A percentile compares a stretch with the other conserved stretches of the same genome.
Evolutionary conservation across 2,113 vertebrate genomes (phyloP).

Genomic region (Vidua chalybeata): DNA sequence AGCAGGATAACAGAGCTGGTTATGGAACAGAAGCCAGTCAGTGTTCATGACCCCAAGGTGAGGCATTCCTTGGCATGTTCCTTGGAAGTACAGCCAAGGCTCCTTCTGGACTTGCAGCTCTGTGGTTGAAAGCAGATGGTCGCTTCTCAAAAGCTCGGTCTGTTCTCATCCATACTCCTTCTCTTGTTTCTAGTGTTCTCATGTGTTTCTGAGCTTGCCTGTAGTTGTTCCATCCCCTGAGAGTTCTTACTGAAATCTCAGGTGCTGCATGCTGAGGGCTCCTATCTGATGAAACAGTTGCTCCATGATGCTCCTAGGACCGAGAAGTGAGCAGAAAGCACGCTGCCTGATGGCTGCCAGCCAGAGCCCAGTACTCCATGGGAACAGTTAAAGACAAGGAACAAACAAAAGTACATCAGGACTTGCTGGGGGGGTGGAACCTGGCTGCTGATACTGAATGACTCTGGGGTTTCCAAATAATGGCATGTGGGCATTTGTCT

Average conservation of each 20-base stretch:
- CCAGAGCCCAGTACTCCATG: not conserved
- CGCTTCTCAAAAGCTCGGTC: not conserved
- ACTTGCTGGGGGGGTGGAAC: not conserved
- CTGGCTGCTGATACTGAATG: not conserved
- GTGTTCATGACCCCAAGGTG: not conserved
- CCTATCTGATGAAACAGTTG: constrained; percentile 44
- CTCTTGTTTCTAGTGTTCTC: not conserved
- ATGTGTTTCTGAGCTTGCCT: constrained; percentile 7
- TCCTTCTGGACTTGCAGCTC: not conserved
- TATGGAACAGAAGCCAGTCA: not conserved
- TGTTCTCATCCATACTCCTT: not conserved
- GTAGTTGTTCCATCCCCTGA: not conserved
- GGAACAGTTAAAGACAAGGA: not conserved
- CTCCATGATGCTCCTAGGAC: not conserved
- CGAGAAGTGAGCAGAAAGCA: not conserved
- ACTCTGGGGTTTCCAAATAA: not conserved
- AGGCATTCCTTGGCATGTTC: not conserved
- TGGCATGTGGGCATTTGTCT: constrained; percentile 28
- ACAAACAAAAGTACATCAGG: not conserved
- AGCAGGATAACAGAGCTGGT: not conserved
- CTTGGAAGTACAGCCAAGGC: not conserved
- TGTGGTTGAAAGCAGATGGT: not conserved
- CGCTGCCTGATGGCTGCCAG: not conserved
- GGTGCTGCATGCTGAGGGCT: not conserved
- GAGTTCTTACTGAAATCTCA: constrained; percentile 6